Base-by-base conservation (phyloP, 1,140 invertebrate genomes). In the Dinoponera quadriceps region DNA sequence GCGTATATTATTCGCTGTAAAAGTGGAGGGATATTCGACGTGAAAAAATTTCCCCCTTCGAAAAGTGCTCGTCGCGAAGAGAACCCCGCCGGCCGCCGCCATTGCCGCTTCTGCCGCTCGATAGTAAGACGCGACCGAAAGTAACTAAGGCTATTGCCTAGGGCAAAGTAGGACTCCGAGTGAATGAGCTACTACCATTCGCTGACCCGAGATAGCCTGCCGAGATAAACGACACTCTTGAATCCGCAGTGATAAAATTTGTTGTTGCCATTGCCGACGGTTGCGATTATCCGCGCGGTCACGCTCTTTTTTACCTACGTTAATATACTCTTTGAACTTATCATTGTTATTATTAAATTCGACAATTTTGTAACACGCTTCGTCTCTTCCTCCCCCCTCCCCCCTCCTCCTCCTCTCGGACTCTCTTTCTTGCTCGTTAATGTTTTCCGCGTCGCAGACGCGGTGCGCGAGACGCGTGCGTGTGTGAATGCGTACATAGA, bases 171-270 rank as follows among this genome's bases (percentile, higher is more conserved):
- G 81, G 29, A 71, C 81, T 84, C 63, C 38, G 20, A 73, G 29
- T 80, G 73, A 87, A 84, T 80, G 60, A 84, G 77, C 60, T 81
- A 62, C 66, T 55, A 84, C 73, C 72, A 80, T 74, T 84, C 55
- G 62, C 49, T 80, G 74, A 87, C 85, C 85, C 72, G 73, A 59
- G 85, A 87, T 87, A 87, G 72, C 85, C 73, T 51, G 9, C 3
- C 11, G 7, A 73, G 85, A 86, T 87, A 86, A 68, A 65, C 48
- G 62, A 82, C 3, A 84, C 60, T 86, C 81, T 87, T 87, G 33
- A 82, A 86, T 86, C 71, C 72, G 7, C 69, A 22, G 22, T 29
- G 73, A n/a, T 33, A 69, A 57, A 68, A 69, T 84, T 49, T 54
- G 22, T 87, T 72, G 65, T 72, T 77, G 66, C 72, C 38, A 38